These are phyloP conservation scores for Prosapia bicincta DNA, from an alignment of 2,888 invertebrate genomes.

Conservation along the genomic window DNA sequence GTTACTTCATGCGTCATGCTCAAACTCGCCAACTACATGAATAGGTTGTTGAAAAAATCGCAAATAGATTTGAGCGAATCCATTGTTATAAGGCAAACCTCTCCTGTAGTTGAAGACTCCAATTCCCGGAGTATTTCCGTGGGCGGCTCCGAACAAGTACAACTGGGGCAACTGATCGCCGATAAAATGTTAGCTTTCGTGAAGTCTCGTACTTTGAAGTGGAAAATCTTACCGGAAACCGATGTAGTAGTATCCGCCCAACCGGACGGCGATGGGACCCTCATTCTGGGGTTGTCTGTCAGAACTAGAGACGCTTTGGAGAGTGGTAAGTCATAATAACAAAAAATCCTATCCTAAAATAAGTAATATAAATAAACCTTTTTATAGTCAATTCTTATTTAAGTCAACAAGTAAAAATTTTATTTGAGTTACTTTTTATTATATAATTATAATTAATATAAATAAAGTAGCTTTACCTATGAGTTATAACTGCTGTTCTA, in stretches of 20 bases:
- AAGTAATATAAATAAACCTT: too few species aligned
- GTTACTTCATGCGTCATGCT: conserved; percentile 79
- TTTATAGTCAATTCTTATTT: too few species aligned
- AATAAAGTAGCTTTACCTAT: too few species aligned
- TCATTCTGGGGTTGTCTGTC: conserved; percentile 54
- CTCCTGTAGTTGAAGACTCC: conserved; percentile 47
- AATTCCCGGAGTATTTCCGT: conserved; percentile 44
- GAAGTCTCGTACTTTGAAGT: conserved; percentile 70
- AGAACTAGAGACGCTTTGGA: conserved; percentile 34
- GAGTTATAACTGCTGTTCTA: too few species aligned
- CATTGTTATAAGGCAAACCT: conserved; percentile 67
- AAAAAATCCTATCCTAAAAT: too few species aligned
- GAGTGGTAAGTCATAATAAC: conserved; percentile 35
- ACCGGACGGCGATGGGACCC: conserved; percentile 61
- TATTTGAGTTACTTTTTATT: too few species aligned
- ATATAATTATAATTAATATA: too few species aligned
- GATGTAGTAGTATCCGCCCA: conserved; percentile 72
- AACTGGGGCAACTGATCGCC: conserved; percentile 59
- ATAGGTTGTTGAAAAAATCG: conserved; percentile 74
- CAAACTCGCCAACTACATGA: conserved; percentile 78
- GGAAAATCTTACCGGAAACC: conserved; percentile 72
- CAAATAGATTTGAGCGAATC: conserved; percentile 73
- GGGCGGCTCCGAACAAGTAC: conserved; percentile 52
- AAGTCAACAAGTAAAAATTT: too few species aligned
- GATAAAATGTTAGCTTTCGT: conserved; percentile 75